Evolutionary conservation across 2,113 vertebrate species (phyloP).

Genomic region (Lanius collurio): DNA sequence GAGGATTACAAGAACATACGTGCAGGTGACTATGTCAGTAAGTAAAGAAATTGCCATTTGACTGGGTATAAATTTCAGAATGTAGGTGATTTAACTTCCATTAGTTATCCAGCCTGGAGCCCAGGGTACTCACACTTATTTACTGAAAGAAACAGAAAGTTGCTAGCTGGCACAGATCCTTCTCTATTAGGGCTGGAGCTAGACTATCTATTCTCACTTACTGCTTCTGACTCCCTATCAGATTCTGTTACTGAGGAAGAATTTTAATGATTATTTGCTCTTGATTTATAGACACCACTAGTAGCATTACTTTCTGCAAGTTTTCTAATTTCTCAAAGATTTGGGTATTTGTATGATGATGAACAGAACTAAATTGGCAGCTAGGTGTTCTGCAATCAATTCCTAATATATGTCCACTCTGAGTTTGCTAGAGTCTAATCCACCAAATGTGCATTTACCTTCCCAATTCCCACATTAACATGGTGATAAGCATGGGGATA

Average conservation of each 20-base stretch:
- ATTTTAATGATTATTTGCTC: slow-evolving; percentile 31
- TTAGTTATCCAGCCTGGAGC: neutral
- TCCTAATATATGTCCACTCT: neutral
- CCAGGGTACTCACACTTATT: neutral
- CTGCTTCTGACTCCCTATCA: slow-evolving; percentile 10
- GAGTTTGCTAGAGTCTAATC: neutral
- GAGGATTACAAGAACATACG: neutral
- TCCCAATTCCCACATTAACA: neutral
- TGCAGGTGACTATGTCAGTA: neutral
- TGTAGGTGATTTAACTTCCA: neutral
- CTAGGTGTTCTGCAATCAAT: neutral
- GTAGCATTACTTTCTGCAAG: neutral
- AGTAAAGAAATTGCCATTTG: neutral
- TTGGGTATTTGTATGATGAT: neutral
- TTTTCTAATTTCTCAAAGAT: slow-evolving; percentile 14
- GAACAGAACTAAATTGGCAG: neutral
- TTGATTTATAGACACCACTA: neutral
- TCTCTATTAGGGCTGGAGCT: slow-evolving; percentile 13
- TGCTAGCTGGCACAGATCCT: slow-evolving; percentile 17
- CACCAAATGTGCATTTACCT: neutral
- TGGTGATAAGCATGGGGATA: neutral
- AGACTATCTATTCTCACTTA: neutral
- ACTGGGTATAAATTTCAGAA: neutral
- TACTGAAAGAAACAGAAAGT: slow-evolving; percentile 20
- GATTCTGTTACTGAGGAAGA: slow-evolving; percentile 10